phyloP scores from a whole-genome alignment of 1,140 invertebrate genomes.

The Holcopasites calliopsidis region DNA sequence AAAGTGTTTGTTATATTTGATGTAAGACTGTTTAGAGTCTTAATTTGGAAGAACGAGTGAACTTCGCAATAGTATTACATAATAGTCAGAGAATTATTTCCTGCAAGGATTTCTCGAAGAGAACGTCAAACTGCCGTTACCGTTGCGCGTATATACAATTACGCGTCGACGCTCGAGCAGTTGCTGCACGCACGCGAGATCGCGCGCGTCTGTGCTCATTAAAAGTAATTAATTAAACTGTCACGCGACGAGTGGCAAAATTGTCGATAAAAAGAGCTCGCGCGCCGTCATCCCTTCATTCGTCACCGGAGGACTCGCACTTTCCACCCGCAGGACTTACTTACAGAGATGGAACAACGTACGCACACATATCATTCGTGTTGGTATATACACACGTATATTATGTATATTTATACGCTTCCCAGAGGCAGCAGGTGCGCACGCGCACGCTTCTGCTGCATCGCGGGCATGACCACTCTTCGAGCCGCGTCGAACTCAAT shows the following conservation, averaged over 20 bases:
- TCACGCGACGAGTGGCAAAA: conserved; percentile 31
- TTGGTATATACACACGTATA: no score
- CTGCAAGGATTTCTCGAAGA: background rate
- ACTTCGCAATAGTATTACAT: background rate
- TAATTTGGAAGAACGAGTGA: no score
- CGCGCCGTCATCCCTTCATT: conserved; percentile 27
- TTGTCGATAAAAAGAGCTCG: conserved; percentile 48
- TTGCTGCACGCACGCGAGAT: conserved; percentile 4
- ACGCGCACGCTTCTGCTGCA: conserved; percentile 1
- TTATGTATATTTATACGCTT: no score
- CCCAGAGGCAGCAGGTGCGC: background rate
- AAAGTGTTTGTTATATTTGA: no score
- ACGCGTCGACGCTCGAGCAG: background rate
- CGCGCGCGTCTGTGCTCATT: conserved; percentile 51
- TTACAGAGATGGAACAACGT: background rate
- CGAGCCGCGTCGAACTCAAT: conserved; percentile 59
- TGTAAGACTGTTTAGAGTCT: no score
- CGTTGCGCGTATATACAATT: conserved; percentile 8
- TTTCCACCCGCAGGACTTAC: background rate
- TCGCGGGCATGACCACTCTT: conserved; percentile 38
- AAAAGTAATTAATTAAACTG: conserved; percentile 62
- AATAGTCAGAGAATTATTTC: conserved; percentile 4
- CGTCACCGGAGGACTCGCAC: background rate
- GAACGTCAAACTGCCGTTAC: background rate
- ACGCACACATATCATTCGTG: no score